Evolutionary conservation across 2,113 vertebrate genomes (phyloP).

Genomic region (Alces alces): DNA sequence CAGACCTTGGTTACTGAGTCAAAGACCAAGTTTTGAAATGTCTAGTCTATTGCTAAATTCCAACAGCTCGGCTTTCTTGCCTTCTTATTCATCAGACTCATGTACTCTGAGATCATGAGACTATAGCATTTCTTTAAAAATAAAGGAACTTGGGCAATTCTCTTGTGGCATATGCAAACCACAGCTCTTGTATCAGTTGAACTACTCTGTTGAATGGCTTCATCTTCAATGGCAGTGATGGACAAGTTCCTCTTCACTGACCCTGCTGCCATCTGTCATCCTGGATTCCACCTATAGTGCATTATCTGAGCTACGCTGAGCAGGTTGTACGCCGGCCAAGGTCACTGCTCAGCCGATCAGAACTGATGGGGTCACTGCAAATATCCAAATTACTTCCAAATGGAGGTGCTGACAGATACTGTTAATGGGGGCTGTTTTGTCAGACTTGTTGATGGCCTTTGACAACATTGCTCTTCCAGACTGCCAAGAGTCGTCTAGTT

Average conservation of each 20-base stretch:
- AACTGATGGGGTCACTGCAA: constrained; percentile 52
- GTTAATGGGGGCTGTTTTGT: constrained; percentile 57
- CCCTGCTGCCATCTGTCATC: constrained; percentile 52
- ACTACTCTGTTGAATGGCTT: constrained; percentile 1
- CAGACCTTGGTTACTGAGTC: background rate
- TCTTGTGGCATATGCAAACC: background rate
- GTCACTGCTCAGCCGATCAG: constrained; percentile 55
- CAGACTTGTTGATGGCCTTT: constrained; percentile 62
- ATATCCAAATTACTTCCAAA: constrained; percentile 71
- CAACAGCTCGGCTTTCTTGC: background rate
- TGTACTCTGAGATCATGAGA: background rate
- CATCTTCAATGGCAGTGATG: constrained; percentile 20
- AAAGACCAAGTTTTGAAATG: background rate
- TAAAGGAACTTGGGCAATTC: constrained; percentile 18
- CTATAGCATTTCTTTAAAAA: constrained; percentile 15
- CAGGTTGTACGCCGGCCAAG: constrained; percentile 53
- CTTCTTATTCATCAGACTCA: background rate
- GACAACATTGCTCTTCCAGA: constrained; percentile 45
- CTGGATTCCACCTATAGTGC: constrained; percentile 30
- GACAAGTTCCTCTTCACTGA: constrained; percentile 61
- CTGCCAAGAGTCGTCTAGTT: constrained; percentile 27
- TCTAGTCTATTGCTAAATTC: background rate
- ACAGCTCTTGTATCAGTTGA: background rate
- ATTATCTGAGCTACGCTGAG: background rate
- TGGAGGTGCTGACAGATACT: constrained; percentile 59